These are phyloP conservation scores for Agrotis exclamationis DNA, from an alignment of 2,888 invertebrate species.

Conservation along the genomic window DNA sequence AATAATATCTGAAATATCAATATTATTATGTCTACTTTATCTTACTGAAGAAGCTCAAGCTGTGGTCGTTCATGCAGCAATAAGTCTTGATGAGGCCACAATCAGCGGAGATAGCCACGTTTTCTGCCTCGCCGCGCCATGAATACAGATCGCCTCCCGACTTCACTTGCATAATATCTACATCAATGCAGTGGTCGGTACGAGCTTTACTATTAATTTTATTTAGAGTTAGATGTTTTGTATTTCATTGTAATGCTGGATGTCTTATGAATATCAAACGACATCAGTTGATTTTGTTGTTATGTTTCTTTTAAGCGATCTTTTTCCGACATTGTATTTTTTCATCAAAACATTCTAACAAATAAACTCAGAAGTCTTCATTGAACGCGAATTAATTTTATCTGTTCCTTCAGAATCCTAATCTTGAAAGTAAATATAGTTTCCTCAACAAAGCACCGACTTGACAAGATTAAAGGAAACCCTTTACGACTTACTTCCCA, in stretches of 20 bases:
- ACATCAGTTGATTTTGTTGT: background rate
- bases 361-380: background rate
- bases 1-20: background rate
- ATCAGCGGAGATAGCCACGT: constrained; percentile 33
- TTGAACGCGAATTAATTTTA: background rate
- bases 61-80: constrained; percentile 8
- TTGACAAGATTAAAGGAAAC: constrained; percentile 1
- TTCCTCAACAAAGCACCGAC: background rate
- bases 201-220: no score
- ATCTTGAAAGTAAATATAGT: background rate
- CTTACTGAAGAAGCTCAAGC: background rate
- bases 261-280: background rate
- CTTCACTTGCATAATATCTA: constrained; percentile 11
- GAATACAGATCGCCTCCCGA: constrained; percentile 52
- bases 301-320: no score
- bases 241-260: constrained; percentile 7
- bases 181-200: constrained; percentile 7
- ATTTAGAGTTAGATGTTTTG: background rate
- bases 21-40: background rate
- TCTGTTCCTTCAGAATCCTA: background rate
- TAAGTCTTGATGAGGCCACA: constrained; percentile 42
- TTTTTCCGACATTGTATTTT: no score
- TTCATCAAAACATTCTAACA: no score
- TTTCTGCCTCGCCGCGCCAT: constrained; percentile 32
- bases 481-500: background rate